Conservation (phyloP, 2,888 invertebrate species). For the Nephrocerus scutellatus region DNA sequence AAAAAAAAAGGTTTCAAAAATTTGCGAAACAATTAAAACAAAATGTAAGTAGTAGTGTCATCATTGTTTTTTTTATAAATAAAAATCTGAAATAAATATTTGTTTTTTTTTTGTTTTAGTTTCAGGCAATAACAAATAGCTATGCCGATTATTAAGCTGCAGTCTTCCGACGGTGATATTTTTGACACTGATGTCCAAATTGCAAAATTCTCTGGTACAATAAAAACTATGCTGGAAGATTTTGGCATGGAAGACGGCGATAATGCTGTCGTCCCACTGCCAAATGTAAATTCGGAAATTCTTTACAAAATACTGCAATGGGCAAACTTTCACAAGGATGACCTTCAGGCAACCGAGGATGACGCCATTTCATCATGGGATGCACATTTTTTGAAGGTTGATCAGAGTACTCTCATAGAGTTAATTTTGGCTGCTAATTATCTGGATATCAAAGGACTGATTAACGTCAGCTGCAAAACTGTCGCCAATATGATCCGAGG, state of each 20-base stretch:
- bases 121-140: no score
- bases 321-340: constrained; percentile 92
- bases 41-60: no score
- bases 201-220: constrained; percentile 94
- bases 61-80: no score
- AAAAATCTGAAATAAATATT: no score
- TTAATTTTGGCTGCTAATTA: constrained; percentile 96
- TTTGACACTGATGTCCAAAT: constrained; percentile 96
- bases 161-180: constrained; percentile 90
- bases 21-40: no score
- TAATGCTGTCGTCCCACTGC: constrained; percentile 91
- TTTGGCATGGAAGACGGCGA: constrained; percentile 84
- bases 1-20: no score
- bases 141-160: constrained; percentile 93
- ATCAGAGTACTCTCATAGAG: constrained; percentile 94
- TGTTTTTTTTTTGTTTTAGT: no score
- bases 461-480: constrained; percentile 97
- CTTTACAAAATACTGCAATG: constrained; percentile 89
- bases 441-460: constrained; percentile 86
- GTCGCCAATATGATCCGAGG: constrained; percentile 99
- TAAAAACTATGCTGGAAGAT: constrained; percentile 97
- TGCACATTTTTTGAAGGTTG: constrained; percentile 96
- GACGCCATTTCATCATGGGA: constrained; percentile 99
- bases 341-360: constrained; percentile 92
- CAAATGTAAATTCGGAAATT: constrained; percentile 96